phyloP scores from a whole-genome alignment of 2,797 vertebrate species.

The Dermochelys coriacea region DNA sequence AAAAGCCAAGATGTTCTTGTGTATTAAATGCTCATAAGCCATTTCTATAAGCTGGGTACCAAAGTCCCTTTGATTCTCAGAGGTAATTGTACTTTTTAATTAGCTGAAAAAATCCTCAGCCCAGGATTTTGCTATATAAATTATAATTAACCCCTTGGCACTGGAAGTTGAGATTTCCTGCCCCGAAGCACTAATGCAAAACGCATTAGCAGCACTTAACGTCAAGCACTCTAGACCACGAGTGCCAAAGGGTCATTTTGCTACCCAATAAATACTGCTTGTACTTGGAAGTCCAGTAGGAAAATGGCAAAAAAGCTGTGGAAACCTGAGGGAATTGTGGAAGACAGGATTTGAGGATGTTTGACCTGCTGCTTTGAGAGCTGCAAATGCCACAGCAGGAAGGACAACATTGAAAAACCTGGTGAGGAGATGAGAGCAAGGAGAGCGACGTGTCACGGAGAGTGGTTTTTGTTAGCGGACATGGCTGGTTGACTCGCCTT shows the following conservation, averaged over 20 bases:
- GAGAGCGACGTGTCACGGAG: neutral
- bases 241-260: conserved; percentile 8
- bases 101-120: conserved; percentile 33
- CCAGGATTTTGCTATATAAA: conserved; percentile 68
- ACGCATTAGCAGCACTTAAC: conserved; percentile 66
- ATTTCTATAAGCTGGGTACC: conserved; percentile 43
- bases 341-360: neutral
- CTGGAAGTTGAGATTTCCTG: conserved; percentile 75
- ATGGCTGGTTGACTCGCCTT: neutral
- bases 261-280: neutral
- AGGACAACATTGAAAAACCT: neutral
- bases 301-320: neutral
- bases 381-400: neutral
- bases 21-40: conserved; percentile 30
- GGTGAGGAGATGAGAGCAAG: neutral
- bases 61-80: conserved; percentile 64
- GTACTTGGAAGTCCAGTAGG: neutral
- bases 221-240: conserved; percentile 16
- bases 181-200: conserved; percentile 64
- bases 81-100: conserved; percentile 72
- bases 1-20: conserved; percentile 17
- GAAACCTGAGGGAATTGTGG: neutral
- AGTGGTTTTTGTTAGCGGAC: neutral
- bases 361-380: neutral
- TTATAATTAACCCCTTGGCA: conserved; percentile 75